A percentile compares a stretch with the other conserved stretches of the same genome.
Conservation (phyloP, 2,797 vertebrate species). For the Cuniculus paca region DNA sequence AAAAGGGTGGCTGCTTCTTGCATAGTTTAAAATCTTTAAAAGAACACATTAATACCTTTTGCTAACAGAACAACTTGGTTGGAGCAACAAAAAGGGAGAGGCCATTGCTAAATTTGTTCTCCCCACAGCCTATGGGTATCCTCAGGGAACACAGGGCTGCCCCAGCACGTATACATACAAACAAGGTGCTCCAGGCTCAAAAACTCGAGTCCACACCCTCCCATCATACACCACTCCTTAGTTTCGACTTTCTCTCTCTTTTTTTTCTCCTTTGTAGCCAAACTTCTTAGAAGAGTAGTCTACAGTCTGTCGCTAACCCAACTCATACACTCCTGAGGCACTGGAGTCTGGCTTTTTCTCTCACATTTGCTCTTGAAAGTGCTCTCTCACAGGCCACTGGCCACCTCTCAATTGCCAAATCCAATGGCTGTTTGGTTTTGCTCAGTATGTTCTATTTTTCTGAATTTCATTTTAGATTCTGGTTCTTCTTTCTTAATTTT, state of each 20-base stretch:
- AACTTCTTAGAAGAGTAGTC: neutral
- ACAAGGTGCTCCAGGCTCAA: conserved; percentile 28
- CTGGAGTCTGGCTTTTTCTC: neutral
- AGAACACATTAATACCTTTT: conserved; percentile 70
- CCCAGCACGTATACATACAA: conserved; percentile 25
- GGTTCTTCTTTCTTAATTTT: neutral
- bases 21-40: conserved; percentile 68
- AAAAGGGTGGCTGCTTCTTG: conserved; percentile 32
- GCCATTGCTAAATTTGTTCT: conserved; percentile 69
- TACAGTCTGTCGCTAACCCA: neutral
- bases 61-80: conserved; percentile 62
- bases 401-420: neutral
- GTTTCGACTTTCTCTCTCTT: conserved; percentile 57
- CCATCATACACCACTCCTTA: conserved; percentile 48
- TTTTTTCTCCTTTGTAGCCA: neutral
- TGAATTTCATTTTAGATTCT: neutral
- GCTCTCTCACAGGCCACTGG: neutral
- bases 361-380: neutral
- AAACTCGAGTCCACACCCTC: conserved; percentile 61
- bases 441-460: neutral
- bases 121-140: conserved; percentile 14
- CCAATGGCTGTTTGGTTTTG: neutral
- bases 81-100: conserved; percentile 74
- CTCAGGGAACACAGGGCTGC: conserved; percentile 49
- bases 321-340: neutral